phyloP scores from a whole-genome alignment of 2,888 invertebrate genomes.

The Epirrhoe alternata region DNA sequence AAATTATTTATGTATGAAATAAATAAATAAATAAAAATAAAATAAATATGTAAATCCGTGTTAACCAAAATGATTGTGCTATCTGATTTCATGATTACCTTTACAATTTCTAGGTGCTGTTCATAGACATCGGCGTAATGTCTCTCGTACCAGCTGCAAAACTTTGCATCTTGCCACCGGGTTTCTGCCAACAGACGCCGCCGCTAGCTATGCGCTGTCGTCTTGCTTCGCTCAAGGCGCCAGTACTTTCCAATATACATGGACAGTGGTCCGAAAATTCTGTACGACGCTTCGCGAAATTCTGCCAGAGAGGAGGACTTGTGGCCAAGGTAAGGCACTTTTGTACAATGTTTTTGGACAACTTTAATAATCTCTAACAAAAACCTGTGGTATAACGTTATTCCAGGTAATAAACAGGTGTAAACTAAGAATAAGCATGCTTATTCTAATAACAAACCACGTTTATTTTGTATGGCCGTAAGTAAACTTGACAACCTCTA shows the following conservation, averaged over 20 bases:
- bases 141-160: slow-evolving; percentile 70
- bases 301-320: slow-evolving; percentile 62
- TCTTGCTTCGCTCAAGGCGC: slow-evolving; percentile 89
- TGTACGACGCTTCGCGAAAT: slow-evolving; percentile 82
- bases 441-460: too few relatives aligned
- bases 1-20: too few relatives aligned
- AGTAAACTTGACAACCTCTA: too few relatives aligned
- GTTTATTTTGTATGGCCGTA: too few relatives aligned
- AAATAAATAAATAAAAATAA: too few relatives aligned
- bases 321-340: slow-evolving; percentile 72
- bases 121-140: slow-evolving; percentile 91
- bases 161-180: slow-evolving; percentile 70
- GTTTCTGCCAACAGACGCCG: slow-evolving; percentile 64
- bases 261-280: slow-evolving; percentile 88
- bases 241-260: slow-evolving; percentile 82
- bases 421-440: too few relatives aligned
- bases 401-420: too few relatives aligned
- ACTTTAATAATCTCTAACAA: too few relatives aligned
- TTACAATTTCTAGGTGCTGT: slow-evolving; percentile 86
- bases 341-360: too few relatives aligned
- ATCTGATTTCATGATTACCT: background rate
- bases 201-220: slow-evolving; percentile 87
- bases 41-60: too few relatives aligned
- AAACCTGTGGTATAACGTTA: too few relatives aligned
- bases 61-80: too few relatives aligned